These are phyloP conservation scores for Clusia tigrina DNA, from an alignment of 2,888 invertebrate genomes.

Conservation along the genomic window DNA sequence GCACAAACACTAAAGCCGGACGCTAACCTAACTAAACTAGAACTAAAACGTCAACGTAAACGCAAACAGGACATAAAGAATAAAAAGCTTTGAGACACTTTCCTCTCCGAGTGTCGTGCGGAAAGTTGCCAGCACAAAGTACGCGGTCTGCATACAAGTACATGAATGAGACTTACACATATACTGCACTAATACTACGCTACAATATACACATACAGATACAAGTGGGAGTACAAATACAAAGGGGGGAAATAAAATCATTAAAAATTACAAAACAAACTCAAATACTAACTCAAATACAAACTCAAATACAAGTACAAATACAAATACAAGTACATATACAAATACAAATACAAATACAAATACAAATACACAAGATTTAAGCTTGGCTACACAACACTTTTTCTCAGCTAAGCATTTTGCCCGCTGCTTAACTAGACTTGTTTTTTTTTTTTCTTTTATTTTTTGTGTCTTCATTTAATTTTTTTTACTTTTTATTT, in stretches of 20 bases:
- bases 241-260: not conserved
- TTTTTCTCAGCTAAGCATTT: too few species aligned
- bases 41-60: too few species aligned
- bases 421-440: too few species aligned
- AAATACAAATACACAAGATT: not conserved
- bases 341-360: not conserved
- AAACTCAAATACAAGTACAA: conserved; percentile 7
- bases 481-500: not conserved
- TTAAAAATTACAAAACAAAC: too few species aligned
- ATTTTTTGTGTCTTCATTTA: not conserved
- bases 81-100: not conserved
- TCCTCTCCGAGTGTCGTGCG: not conserved
- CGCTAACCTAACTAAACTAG: not conserved
- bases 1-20: too few species aligned
- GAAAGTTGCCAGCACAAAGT: not conserved
- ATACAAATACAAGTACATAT: not conserved
- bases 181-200: not conserved
- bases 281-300: too few species aligned
- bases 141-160: not conserved
- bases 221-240: too few species aligned
- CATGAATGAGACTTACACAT: not conserved
- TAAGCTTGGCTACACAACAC: not conserved
- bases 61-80: too few species aligned
- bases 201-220: conserved; percentile 1
- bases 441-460: conserved; percentile 8